Evolutionary conservation across 2,888 invertebrate species (phyloP).

Genomic region (Rhagonycha lutea): DNA sequence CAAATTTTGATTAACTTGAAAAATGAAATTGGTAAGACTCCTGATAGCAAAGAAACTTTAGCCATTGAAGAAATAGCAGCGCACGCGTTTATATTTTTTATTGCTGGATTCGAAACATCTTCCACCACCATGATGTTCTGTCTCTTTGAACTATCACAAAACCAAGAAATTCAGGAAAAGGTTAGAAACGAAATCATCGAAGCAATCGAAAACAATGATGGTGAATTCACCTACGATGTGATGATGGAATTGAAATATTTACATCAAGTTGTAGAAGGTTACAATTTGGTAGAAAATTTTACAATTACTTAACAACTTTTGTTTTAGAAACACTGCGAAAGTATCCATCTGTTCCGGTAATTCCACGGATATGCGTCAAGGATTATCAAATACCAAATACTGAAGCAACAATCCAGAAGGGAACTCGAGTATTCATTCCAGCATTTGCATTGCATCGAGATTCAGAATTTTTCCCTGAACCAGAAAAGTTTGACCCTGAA

Average conservation of each 20-base stretch:
- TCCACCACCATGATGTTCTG: constrained; percentile 53
- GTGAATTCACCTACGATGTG: constrained; percentile 56
- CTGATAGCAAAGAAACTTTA: neutral
- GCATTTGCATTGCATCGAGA: constrained; percentile 42
- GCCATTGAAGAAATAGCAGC: constrained; percentile 31
- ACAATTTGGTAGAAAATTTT: neutral
- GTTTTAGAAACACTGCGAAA: constrained; percentile 42
- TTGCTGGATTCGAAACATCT: constrained; percentile 51
- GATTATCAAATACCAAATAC: constrained; percentile 41
- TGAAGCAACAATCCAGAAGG: constrained; percentile 36
- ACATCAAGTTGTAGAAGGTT: constrained; percentile 53
- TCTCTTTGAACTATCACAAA: constrained; percentile 57
- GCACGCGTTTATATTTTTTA: constrained; percentile 42
- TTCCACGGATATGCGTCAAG: constrained; percentile 37
- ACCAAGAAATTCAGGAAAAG: constrained; percentile 54
- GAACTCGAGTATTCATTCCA: constrained; percentile 34
- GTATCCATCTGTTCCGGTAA: constrained; percentile 42
- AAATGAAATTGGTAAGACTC: constrained; percentile 7
- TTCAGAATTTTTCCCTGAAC: constrained; percentile 47
- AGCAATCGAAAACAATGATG: constrained; percentile 49
- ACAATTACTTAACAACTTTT: neutral
- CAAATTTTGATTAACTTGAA: constrained; percentile 46
- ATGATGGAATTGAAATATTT: constrained; percentile 57
- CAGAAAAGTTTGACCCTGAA: constrained; percentile 65
- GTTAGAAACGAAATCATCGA: constrained; percentile 52